Evolutionary conservation across 35 echinoderm and acorn worm genomes (phyloP).

Genomic region (Heliocidaris tuberculata): DNA sequence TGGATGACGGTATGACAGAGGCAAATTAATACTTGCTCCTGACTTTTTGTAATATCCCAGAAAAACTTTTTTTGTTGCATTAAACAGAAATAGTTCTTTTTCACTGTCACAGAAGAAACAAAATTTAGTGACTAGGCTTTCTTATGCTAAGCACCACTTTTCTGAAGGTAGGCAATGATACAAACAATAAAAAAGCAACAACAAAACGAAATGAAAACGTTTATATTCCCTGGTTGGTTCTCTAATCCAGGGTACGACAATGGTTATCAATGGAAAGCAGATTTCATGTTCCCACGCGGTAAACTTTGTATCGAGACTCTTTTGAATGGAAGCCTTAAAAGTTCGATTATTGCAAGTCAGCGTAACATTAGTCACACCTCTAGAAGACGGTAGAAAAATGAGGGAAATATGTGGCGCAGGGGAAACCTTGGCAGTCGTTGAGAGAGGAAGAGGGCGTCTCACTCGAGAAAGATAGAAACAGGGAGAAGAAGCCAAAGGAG

Average conservation of each 20-base stretch:
- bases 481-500: background rate
- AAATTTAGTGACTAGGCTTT: background rate
- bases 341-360: background rate
- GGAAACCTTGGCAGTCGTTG: background rate
- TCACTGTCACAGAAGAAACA: too few species aligned
- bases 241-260: background rate
- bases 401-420: background rate
- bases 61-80: too few species aligned
- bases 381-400: background rate
- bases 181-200: background rate
- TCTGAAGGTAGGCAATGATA: background rate
- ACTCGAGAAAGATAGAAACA: background rate
- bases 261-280: background rate
- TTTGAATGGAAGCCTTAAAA: background rate
- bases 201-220: too few species aligned
- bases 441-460: background rate
- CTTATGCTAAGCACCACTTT: background rate
- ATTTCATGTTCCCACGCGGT: background rate
- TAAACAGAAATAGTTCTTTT: too few species aligned
- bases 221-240: too few species aligned
- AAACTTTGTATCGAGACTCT: background rate
- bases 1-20: too few species aligned
- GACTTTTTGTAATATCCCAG: too few species aligned
- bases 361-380: background rate
- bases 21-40: too few species aligned